Conservation (phyloP, 2,888 invertebrate genomes). For the Proisotoma minuta region DNA sequence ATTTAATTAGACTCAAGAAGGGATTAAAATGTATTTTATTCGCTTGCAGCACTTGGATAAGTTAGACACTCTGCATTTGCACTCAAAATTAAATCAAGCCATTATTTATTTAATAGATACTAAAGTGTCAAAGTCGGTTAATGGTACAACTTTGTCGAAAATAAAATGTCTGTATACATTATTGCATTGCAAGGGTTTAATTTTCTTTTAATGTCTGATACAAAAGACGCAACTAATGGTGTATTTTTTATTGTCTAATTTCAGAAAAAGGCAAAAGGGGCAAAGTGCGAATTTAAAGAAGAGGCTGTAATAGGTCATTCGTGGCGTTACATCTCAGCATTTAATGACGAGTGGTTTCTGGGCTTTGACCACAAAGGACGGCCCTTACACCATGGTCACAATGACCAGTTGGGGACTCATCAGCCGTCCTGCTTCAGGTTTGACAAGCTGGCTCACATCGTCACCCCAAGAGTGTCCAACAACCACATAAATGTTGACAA, state of each 20-base stretch:
- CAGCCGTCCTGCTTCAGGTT: not conserved
- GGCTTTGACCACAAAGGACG: conserved; percentile 1
- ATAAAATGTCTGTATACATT: too few species aligned
- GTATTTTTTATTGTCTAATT: conserved; percentile 2
- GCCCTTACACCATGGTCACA: not conserved
- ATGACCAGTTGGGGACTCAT: not conserved
- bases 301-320: not conserved
- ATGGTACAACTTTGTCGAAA: too few species aligned
- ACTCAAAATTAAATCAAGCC: too few species aligned
- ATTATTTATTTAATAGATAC: too few species aligned
- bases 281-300: conserved; percentile 7
- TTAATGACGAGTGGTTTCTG: not conserved
- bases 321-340: conserved; percentile 4
- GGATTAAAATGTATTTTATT: too few species aligned
- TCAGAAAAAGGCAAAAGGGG: not conserved
- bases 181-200: not conserved
- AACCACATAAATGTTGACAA: not conserved
- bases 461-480: not conserved
- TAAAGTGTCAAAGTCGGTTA: too few species aligned
- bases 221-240: too few species aligned
- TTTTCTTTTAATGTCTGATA: too few species aligned
- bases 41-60: too few species aligned
- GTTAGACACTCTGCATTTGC: too few species aligned
- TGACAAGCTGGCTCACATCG: not conserved
- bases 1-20: too few species aligned